Base-by-base conservation (phyloP, 2,888 invertebrate species). In the Drosophila bunnanda region DNA sequence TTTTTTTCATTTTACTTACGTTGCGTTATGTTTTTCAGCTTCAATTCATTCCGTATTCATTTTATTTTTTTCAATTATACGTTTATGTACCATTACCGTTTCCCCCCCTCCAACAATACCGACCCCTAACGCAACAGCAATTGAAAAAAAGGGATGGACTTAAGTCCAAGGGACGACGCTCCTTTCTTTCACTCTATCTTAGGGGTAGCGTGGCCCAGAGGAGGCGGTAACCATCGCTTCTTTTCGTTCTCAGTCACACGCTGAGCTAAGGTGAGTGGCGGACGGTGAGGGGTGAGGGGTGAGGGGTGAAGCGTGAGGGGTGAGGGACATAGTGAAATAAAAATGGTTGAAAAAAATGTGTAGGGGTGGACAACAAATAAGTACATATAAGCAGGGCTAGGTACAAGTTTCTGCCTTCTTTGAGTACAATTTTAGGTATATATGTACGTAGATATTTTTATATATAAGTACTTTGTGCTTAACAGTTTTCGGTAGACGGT, bases 331-430 rank as follows among this genome's bases (percentile, higher is more conserved):
- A 76, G 69, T 50, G 39, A 62, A 79, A 75, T 64, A 73, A 80
- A 82, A 84, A 84, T 82, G 82, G 81, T 69, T 46, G 82, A 48
- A 81, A 82, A 80, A 82, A 72, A 70, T 59, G 41, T 68, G 48
- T 52, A 58, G 67, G 75, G 78, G 75, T 71, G 69, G 56, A 71
- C 58, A 67, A 56, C 46, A 67, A 44, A 53, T 70, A 53, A 58
- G 58, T 41, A 25, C 25, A 25, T 25, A n/a, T 32, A 50, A 38
- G 57, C 52, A 30, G 12, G 30, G 36, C 36, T 58, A 36, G 39
- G 59, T 54, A 56, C 30, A 32, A 55, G 20, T 59, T 39, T 13
- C 22, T 25, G 39, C 30, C 13, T 39, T 54, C n/a, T 28, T 30
- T 36, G 13, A n/a, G 57, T 25, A 17, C 12, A 43, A 20, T 30